These are phyloP conservation scores for Pelusios castaneus DNA, from an alignment of 2,113 vertebrate genomes.

Conservation along the genomic window DNA sequence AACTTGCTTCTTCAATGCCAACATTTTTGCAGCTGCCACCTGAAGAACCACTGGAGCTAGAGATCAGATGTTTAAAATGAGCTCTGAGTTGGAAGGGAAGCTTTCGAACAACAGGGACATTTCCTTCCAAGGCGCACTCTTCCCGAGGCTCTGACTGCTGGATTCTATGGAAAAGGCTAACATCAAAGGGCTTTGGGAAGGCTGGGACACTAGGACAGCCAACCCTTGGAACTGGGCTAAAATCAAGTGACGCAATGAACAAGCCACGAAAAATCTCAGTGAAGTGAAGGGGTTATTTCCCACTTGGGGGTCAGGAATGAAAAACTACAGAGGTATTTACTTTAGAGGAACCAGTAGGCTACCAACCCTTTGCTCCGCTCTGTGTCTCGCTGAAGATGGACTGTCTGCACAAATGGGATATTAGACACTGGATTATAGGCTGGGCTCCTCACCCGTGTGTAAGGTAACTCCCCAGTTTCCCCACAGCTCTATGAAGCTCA, in stretches of 20 bases:
- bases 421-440: background rate
- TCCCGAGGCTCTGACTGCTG: background rate
- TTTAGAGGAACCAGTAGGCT: background rate
- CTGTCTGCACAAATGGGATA: background rate
- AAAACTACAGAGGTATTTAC: background rate
- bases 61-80: too few relatives aligned
- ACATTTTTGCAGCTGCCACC: background rate
- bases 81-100: background rate
- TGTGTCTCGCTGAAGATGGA: background rate
- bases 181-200: background rate
- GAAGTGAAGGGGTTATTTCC: background rate
- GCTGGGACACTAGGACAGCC: rapidly evolving
- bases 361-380: background rate
- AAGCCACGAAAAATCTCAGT: background rate
- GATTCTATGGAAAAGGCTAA: background rate
- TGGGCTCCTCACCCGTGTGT: too few relatives aligned
- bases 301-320: background rate
- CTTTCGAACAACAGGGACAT: background rate
- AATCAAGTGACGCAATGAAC: background rate
- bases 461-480: background rate
- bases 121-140: background rate
- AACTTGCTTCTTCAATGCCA: background rate
- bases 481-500: background rate
- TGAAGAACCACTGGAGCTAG: background rate
- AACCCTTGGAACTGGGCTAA: rapidly evolving